Evolutionary conservation across 2,797 vertebrate species (phyloP), one percentile per base, ranked within the genome.

Genomic region (Eospalax fontanierii): DNA sequence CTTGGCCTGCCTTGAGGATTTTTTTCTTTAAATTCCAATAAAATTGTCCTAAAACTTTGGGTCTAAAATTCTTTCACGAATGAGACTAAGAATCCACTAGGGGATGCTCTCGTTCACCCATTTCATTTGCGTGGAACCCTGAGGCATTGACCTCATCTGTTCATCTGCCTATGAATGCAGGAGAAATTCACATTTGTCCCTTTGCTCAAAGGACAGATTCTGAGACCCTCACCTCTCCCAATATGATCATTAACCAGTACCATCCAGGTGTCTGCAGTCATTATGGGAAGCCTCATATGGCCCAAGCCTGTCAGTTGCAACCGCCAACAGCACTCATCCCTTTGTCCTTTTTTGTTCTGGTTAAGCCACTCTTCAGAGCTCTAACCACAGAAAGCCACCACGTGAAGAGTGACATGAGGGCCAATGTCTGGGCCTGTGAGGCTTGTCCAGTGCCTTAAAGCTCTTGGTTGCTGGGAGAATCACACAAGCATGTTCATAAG

Each of bases 141-240:
- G 9, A 46, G 30, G 43, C 68, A 2, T 0, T 3, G 68, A 10
- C 21, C 38, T 54, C 1, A 1, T 3, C 90, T 66, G 43, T 46
- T 35, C 11, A 1, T 38, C 30, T 66, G 2, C n/a, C 66, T 9
- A 11, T 15, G 79, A 26, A 30, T 22, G 65, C 33, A 43, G 5
- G 0, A 63, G 12, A 54, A 80, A 4, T 10, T 19, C 18, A 15
- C n/a, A 1, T 12, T 19, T 91, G 26, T 46, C 35, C 6, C 2
- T 68, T 18, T 4, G 66, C 38, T 59, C 28, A 43, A 26, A 16
- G 38, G 30, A 30, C 63, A 93, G 78, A 43, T 15, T 33, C 33
- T 0, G 8, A 61, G 50, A 15, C 26, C 0, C 12, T 40, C 2
- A 2, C 14, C 4, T 38, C 22, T 61, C 18, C 7, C 40, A 22